Conservation (phyloP, 2,888 invertebrate species). For the Acanthacorydalis orientalis region DNA sequence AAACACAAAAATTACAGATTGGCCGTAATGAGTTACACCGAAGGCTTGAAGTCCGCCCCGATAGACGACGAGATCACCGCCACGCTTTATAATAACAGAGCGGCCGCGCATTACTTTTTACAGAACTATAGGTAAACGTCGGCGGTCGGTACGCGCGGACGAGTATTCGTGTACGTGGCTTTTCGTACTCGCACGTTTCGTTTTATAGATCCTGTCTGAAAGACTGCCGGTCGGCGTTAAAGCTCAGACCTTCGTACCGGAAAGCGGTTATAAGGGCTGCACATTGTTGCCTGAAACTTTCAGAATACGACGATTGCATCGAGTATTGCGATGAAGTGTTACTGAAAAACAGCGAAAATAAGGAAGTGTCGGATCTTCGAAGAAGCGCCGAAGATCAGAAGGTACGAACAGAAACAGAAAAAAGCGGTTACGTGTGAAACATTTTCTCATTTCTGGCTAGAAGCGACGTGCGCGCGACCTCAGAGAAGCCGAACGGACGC, state of each 20-base stretch:
- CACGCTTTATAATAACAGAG: conserved; percentile 77
- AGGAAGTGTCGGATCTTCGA: conserved; percentile 34
- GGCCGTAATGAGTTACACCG: conserved; percentile 68
- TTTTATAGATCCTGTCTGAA: conserved; percentile 45
- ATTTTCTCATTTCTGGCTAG: conserved; percentile 12
- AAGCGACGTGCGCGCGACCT: conserved; percentile 35
- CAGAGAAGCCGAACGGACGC: conserved; percentile 31
- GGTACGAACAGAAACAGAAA: conserved; percentile 18
- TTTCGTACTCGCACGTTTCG: not conserved
- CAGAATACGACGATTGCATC: conserved; percentile 52
- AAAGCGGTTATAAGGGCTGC: conserved; percentile 66
- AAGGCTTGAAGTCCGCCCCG: conserved; percentile 69
- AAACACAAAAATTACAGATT: conserved; percentile 84
- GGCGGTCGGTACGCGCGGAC: no score
- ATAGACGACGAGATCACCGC: conserved; percentile 51
- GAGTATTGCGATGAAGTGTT: conserved; percentile 54
- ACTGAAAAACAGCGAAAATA: conserved; percentile 34
- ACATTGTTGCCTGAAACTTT: conserved; percentile 48
- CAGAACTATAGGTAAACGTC: conserved; percentile 50
- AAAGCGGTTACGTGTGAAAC: no score
- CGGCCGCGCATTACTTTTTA: conserved; percentile 73
- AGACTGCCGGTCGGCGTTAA: conserved; percentile 67
- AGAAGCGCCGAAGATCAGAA: conserved; percentile 31
- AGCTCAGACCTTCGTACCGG: conserved; percentile 53
- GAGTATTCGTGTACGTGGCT: not conserved